Conservation (phyloP, 1,140 invertebrate species). For the Drosophila lacertosa region DNA sequence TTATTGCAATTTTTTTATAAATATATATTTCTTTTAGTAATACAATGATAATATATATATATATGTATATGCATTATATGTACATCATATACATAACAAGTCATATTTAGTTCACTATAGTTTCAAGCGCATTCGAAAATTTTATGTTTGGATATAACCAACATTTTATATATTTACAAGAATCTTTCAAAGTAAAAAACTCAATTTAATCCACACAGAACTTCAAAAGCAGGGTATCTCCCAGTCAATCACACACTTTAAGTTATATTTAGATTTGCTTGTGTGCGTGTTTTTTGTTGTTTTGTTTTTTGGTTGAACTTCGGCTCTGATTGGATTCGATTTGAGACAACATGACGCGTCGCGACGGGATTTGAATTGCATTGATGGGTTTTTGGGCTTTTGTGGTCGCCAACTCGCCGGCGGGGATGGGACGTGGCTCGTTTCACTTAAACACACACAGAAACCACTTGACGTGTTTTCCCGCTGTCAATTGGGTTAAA, state of each 20-base stretch:
- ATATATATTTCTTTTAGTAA: too few relatives aligned
- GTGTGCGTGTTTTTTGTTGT: conserved; percentile 1
- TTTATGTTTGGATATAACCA: too few relatives aligned
- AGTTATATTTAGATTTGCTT: background rate
- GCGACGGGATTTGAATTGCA: conserved; percentile 41
- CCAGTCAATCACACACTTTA: background rate
- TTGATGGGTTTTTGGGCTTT: conserved; percentile 31
- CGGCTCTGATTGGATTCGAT: conserved; percentile 44
- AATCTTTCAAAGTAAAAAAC: too few relatives aligned
- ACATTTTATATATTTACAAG: too few relatives aligned
- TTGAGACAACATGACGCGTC: conserved; percentile 1
- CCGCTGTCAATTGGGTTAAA: conserved; percentile 11
- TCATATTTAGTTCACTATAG: too few relatives aligned
- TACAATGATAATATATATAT: too few relatives aligned
- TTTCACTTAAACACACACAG: conserved; percentile 37
- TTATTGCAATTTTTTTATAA: too few relatives aligned
- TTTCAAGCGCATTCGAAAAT: too few relatives aligned
- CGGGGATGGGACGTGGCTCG: too few relatives aligned
- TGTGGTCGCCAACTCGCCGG: conserved; percentile 31
- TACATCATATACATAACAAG: too few relatives aligned
- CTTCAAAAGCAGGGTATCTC: conserved; percentile 15
- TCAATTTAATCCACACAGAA: too few relatives aligned
- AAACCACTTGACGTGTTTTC: conserved; percentile 38
- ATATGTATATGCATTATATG: too few relatives aligned
- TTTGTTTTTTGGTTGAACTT: conserved; percentile 26